Percentiles rank a stretch among this genome's conserved stretches.
phyloP scores from a whole-genome alignment of 1,140 invertebrate species.

The Drosophila tsacasi region DNA sequence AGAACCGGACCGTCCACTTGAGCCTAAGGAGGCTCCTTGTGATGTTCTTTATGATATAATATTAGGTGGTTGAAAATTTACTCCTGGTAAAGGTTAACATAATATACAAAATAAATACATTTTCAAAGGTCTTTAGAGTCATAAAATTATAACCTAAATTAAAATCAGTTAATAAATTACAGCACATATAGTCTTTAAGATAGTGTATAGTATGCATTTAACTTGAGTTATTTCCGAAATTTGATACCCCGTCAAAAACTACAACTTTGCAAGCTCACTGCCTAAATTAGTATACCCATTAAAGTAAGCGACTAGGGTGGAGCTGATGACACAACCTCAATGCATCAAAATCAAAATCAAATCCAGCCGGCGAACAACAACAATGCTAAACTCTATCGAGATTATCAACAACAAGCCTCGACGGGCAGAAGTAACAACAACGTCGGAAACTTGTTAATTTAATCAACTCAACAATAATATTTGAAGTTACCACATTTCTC shows the following conservation, averaged over 20 bases:
- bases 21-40: too few relatives aligned
- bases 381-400: conserved; percentile 13
- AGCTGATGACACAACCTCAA: conserved; percentile 48
- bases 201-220: neutral
- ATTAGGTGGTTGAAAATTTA: too few relatives aligned
- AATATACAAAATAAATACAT: neutral
- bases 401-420: conserved; percentile 22
- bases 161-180: neutral
- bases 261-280: neutral
- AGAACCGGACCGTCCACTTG: too few relatives aligned
- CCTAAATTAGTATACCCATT: conserved; percentile 17
- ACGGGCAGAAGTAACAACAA: conserved; percentile 30
- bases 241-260: neutral
- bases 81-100: neutral
- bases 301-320: conserved; percentile 9
- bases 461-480: conserved; percentile 56
- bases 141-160: neutral
- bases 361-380: conserved; percentile 28
- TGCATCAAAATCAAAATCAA: conserved; percentile 51
- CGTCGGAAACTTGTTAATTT: conserved; percentile 60
- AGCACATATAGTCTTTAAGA: too few relatives aligned
- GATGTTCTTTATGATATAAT: too few relatives aligned
- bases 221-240: neutral
- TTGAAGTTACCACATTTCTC: conserved; percentile 65
- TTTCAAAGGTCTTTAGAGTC: neutral